Conservation (phyloP, 2,888 invertebrate species). For the Hecatera dysodea region DNA sequence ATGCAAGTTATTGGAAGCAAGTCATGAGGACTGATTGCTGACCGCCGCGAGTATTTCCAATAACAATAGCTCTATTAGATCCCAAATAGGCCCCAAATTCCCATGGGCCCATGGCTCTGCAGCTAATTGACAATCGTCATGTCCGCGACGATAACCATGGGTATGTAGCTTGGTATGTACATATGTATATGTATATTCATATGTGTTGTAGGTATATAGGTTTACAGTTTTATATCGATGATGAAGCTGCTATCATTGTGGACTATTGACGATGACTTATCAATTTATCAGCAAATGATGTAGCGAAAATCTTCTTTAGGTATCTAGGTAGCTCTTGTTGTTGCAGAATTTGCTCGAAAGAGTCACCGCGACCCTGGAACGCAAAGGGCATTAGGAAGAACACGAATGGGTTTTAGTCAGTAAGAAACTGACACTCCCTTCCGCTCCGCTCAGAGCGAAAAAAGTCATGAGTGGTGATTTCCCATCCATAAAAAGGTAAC, state of each 20-base stretch:
- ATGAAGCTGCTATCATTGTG: neutral
- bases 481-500: too few species aligned
- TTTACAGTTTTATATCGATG: neutral
- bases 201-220: neutral
- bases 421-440: too few species aligned
- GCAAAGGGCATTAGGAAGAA: too few species aligned
- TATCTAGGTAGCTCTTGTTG: neutral
- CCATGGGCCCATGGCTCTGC: conserved; percentile 19
- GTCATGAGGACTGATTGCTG: too few species aligned
- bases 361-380: too few species aligned
- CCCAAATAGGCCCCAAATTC: conserved; percentile 26
- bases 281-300: conserved; percentile 1
- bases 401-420: too few species aligned
- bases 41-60: neutral
- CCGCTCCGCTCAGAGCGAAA: too few species aligned
- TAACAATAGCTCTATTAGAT: conserved; percentile 12
- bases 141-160: neutral
- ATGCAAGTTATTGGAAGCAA: too few species aligned
- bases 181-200: neutral
- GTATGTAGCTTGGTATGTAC: neutral
- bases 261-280: neutral
- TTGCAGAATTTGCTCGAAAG: too few species aligned
- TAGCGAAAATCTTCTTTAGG: neutral
- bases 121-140: conserved; percentile 21
- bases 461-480: too few species aligned